A percentile compares a stretch with the other conserved stretches of the same genome.
phyloP scores from a whole-genome alignment of 53 echinoderm and acorn worm genomes.

The Pentamera pediparva region DNA sequence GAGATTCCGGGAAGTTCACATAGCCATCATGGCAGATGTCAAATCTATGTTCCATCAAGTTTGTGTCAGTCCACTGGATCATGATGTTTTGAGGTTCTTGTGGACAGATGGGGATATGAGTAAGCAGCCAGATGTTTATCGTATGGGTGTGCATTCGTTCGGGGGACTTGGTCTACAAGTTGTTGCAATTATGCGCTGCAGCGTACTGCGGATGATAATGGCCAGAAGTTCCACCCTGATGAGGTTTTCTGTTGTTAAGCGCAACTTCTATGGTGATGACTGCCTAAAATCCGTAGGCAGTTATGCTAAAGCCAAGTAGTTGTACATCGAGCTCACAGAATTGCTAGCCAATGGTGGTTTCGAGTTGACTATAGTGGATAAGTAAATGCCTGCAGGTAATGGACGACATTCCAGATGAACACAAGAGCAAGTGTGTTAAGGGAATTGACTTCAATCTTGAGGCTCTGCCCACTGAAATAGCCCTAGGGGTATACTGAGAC shows the following conservation, averaged over 20 bases:
- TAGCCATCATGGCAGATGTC: conserved; percentile 34
- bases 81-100: background rate
- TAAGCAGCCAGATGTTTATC: background rate
- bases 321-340: background rate
- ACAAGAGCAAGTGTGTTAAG: conserved; percentile 32
- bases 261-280: background rate
- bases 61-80: background rate
- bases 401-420: conserved; percentile 13
- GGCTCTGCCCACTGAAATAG: conserved; percentile 18
- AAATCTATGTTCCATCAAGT: conserved; percentile 37
- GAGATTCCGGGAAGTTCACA: too few species aligned
- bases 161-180: background rate
- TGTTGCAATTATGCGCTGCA: background rate
- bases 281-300: background rate
- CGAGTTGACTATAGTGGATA: conserved; percentile 19
- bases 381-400: conserved; percentile 42
- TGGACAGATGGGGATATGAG: background rate
- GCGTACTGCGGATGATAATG: background rate
- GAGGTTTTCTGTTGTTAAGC: too few species aligned
- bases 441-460: conserved; percentile 38
- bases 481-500: background rate
- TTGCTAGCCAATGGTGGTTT: background rate
- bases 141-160: background rate
- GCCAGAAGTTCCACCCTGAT: background rate
- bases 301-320: background rate